Evolutionary conservation across 2,797 vertebrate genomes (phyloP).

Genomic region (Ammospiza maritima): DNA sequence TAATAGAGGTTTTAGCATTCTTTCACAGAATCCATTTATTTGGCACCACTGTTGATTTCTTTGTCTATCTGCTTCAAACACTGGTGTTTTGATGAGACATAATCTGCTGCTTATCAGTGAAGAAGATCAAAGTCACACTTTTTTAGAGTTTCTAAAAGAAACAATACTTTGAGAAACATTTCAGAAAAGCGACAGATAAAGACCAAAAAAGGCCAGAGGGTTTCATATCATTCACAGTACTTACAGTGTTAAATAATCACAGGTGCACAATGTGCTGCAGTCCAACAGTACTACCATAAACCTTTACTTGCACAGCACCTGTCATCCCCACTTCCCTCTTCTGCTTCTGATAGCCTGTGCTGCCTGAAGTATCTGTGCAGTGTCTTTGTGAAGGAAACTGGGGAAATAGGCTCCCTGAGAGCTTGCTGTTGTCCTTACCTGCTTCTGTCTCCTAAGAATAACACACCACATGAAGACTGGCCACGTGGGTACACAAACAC

Average conservation of each 20-base stretch:
- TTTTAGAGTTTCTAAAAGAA: not conserved
- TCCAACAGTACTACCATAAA: not conserved
- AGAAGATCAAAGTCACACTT: not conserved
- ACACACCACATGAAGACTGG: not conserved
- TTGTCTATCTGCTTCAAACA: not conserved
- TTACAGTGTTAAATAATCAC: not conserved
- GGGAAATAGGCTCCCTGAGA: not conserved
- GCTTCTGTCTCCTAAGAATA: not conserved
- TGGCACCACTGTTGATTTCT: not conserved
- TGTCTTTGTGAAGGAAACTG: not conserved
- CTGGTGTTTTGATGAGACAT: not conserved
- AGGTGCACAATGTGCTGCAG: not conserved
- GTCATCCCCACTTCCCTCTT: not conserved
- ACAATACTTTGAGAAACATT: not conserved
- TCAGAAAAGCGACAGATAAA: not conserved
- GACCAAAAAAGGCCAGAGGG: not conserved
- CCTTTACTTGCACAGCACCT: not conserved
- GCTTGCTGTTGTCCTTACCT: not conserved
- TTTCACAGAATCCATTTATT: not conserved
- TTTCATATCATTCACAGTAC: not conserved
- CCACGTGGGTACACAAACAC: accelerated
- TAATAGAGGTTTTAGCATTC: not conserved
- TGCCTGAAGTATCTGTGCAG: not conserved
- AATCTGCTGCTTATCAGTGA: not conserved
- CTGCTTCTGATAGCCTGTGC: not conserved